phyloP scores from a whole-genome alignment of 2,113 vertebrate genomes.

The Mobula birostris region DNA sequence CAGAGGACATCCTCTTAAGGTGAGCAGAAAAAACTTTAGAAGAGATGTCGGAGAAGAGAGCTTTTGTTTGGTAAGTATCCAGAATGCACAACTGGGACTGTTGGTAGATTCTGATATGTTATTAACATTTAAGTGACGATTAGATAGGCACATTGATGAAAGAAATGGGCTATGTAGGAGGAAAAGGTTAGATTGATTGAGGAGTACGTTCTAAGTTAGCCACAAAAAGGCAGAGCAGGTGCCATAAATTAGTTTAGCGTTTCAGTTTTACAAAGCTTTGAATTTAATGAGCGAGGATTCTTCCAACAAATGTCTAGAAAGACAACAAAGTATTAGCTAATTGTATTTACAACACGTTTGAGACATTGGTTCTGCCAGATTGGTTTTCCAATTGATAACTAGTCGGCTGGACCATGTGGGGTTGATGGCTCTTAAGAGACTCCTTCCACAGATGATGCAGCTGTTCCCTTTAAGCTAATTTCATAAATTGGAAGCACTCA shows the following conservation, averaged over 20 bases:
- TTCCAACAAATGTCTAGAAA: neutral
- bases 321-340: neutral
- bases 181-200: too few relatives aligned
- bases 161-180: too few relatives aligned
- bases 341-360: slow-evolving; percentile 13
- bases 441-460: slow-evolving; percentile 63
- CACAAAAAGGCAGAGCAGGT: neutral
- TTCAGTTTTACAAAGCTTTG: neutral
- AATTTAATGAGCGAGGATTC: neutral
- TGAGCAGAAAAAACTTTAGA: too few relatives aligned
- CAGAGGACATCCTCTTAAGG: too few relatives aligned
- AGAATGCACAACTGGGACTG: too few relatives aligned
- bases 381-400: slow-evolving; percentile 66
- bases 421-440: slow-evolving; percentile 58
- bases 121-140: too few relatives aligned
- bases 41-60: too few relatives aligned
- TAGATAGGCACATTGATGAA: too few relatives aligned
- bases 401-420: slow-evolving; percentile 56
- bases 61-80: too few relatives aligned
- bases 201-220: neutral
- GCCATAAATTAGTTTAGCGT: too few relatives aligned
- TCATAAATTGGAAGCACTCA: slow-evolving; percentile 52
- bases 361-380: slow-evolving; percentile 48
- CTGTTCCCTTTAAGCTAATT: slow-evolving; percentile 66
- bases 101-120: too few relatives aligned